Evolutionary conservation across 2,797 vertebrate species (phyloP), one percentile per base, ranked within the genome.

Genomic region (Anisognathus igniventris): DNA sequence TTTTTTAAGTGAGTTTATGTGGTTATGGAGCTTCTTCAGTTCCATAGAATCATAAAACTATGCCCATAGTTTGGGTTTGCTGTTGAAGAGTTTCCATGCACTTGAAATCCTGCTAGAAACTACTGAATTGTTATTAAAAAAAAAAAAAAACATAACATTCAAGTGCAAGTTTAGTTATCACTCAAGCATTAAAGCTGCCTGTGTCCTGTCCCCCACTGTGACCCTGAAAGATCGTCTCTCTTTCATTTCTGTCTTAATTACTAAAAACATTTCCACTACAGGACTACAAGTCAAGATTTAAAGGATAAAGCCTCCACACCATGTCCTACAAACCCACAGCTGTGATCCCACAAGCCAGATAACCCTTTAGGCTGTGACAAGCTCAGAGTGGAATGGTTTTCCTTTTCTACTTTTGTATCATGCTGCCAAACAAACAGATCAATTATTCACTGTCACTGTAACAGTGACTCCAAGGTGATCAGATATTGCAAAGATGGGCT

Each of bases 261-360:
- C 31, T 60, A n/a, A 44, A 23, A 64, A 6, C 8, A 71, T 48
- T 71, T 51, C 28, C 37, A 88, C 15, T 35, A 20, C 7, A 44
- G 42, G 39, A 68, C 13, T 50, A 6, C 24, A 66, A 33, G 14
- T 12, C 71, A 37, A 74, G 33, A 51, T 56, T 56, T 64, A 78
- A 78, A 85, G 44, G 11, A 58, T 31, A 60, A 74, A 56, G 14
- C 7, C 25, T 58, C 35, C 2, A 3, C 1, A 1, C 22, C 2
- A 1, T 25, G 14, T 28, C 40, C 31, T 72, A 6, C 0, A 0
- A 90, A 60, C 10, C 8, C 62, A 60, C 14, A 66, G 35, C 0
- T 74, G 27, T 1, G 3, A 74, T 42, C 21, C 17, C 6, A 6
- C 16, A 62, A 48, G 16, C 6, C 48, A 74, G 35, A 54, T 37